Evolutionary conservation across 1,140 invertebrate genomes (phyloP).

Genomic region (Diorhabda carinulata): DNA sequence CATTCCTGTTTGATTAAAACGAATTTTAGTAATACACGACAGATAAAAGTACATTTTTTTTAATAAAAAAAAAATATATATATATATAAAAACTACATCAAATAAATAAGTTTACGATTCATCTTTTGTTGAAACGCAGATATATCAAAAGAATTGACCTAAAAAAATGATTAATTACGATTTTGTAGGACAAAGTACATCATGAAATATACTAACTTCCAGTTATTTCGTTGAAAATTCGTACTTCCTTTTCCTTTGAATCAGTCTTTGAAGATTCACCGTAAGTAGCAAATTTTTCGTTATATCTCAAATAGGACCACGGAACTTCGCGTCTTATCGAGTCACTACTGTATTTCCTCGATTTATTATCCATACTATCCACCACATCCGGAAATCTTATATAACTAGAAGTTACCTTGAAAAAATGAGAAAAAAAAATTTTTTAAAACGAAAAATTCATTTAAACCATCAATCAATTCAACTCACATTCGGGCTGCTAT

Average conservation of each 20-base stretch:
- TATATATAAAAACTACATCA: neutral
- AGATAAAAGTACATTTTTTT: neutral
- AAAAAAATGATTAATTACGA: neutral
- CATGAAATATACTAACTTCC: conserved; percentile 5
- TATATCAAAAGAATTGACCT: neutral
- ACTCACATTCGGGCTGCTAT: neutral
- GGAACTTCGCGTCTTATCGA: conserved; percentile 22
- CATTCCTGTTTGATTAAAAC: neutral
- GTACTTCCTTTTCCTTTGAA: neutral
- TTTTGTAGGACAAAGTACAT: neutral
- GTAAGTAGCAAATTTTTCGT: neutral
- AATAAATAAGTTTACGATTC: neutral
- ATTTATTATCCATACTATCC: neutral
- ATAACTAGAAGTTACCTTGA: conserved; percentile 8
- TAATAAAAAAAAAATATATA: neutral
- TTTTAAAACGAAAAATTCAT: too few relatives aligned
- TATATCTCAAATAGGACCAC: conserved; percentile 19
- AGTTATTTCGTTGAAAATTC: neutral
- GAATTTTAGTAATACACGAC: neutral
- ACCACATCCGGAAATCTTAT: conserved; percentile 10
- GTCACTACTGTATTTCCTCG: neutral
- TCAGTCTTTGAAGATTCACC: neutral
- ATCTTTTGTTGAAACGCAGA: neutral
- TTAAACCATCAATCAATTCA: too few relatives aligned
- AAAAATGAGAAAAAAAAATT: neutral